phyloP scores from a whole-genome alignment of 2,888 invertebrate genomes.

The Trissolcus japonicus region DNA sequence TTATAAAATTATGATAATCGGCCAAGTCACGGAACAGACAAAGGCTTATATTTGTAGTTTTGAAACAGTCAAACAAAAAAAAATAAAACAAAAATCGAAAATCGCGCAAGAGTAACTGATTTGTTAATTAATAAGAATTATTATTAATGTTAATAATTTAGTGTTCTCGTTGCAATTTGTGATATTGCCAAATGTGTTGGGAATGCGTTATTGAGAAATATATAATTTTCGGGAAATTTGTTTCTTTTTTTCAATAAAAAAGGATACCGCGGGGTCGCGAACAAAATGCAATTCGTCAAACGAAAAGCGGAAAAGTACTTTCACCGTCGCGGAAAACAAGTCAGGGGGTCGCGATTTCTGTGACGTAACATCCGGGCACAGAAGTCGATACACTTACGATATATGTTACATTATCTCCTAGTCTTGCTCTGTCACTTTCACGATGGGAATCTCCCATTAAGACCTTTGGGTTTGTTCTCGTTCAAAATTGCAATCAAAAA shows the following conservation, averaged over 20 bases:
- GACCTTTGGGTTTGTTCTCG: not conserved
- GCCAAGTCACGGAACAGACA: no score
- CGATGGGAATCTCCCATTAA: conserved; percentile 54
- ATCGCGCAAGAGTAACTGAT: no score
- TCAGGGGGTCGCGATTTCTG: conserved; percentile 41
- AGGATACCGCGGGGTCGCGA: conserved; percentile 5
- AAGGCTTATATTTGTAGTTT: no score
- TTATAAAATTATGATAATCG: conserved; percentile 29
- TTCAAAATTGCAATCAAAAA: conserved; percentile 3
- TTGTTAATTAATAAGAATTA: no score
- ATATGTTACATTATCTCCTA: conserved; percentile 50
- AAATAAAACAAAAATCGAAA: no score
- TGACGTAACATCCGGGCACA: conserved; percentile 65
- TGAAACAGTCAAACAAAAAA: no score
- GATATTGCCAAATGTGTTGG: not conserved
- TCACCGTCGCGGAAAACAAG: conserved; percentile 61
- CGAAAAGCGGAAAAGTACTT: conserved; percentile 66
- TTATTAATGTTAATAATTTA: not conserved
- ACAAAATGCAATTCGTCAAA: conserved; percentile 52
- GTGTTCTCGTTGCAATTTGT: not conserved
- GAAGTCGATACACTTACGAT: conserved; percentile 55
- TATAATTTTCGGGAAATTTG: conserved; percentile 10
- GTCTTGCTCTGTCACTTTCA: conserved; percentile 62
- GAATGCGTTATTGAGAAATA: conserved; percentile 7
- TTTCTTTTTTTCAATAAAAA: not conserved